These are phyloP conservation scores for Drosophila orena DNA, from an alignment of 1,140 invertebrate genomes.

Conservation along the genomic window DNA sequence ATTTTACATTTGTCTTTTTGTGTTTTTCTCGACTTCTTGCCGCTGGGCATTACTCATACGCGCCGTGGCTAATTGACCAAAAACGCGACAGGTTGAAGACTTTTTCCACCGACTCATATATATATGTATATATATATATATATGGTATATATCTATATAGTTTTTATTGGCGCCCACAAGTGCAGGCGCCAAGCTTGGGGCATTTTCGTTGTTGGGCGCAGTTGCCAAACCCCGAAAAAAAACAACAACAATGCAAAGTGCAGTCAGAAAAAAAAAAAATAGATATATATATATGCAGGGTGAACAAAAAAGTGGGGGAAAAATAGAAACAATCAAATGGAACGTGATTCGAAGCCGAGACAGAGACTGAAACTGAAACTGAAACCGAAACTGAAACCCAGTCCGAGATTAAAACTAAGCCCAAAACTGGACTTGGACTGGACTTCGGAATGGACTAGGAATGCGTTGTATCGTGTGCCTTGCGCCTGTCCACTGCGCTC, in stretches of 20 bases:
- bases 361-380: slow-evolving; percentile 46
- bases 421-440: slow-evolving; percentile 63
- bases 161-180: slow-evolving; percentile 54
- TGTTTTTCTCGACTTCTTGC: slow-evolving; percentile 30
- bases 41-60: slow-evolving; percentile 66
- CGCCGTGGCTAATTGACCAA: slow-evolving; percentile 71
- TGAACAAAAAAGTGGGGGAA: slow-evolving; percentile 28
- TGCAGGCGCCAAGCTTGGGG: slow-evolving; percentile 60
- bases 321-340: slow-evolving; percentile 53
- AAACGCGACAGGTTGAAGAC: slow-evolving; percentile 65
- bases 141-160: not conserved
- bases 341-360: slow-evolving; percentile 54
- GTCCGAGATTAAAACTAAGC: slow-evolving; percentile 20
- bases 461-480: slow-evolving; percentile 33
- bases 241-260: slow-evolving; percentile 69
- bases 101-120: slow-evolving; percentile 13
- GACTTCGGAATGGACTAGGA: slow-evolving; percentile 18
- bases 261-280: slow-evolving; percentile 53
- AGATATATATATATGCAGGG: not conserved
- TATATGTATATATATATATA: not conserved
- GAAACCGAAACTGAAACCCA: slow-evolving; percentile 47
- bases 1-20: slow-evolving; percentile 58
- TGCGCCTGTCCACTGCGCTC: slow-evolving; percentile 54
- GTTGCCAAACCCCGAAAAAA: slow-evolving; percentile 65
- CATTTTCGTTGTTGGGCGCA: slow-evolving; percentile 62